phyloP scores from a whole-genome alignment of 2,113 vertebrate genomes.

The Grallaria varia region DNA sequence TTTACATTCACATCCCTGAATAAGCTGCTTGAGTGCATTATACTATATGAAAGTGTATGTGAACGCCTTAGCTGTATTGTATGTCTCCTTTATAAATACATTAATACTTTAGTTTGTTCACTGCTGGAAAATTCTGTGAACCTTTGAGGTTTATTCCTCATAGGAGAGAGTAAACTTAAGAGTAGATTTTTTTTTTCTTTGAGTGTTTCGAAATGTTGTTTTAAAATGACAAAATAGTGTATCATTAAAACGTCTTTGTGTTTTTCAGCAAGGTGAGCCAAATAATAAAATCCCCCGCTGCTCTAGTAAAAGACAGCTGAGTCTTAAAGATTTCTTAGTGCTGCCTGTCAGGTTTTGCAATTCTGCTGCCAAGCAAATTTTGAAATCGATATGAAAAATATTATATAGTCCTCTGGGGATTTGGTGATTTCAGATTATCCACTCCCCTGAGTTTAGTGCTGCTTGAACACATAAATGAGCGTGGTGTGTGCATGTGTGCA shows the following conservation, averaged over 20 bases:
- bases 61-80: neutral
- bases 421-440: neutral
- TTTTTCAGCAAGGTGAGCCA: slow-evolving; percentile 17
- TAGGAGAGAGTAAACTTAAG: neutral
- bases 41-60: neutral
- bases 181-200: neutral
- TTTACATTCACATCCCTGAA: neutral
- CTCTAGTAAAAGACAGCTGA: slow-evolving; percentile 8
- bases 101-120: neutral
- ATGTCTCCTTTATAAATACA: neutral
- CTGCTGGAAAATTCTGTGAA: neutral
- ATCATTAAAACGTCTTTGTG: neutral
- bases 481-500: fast-evolving
- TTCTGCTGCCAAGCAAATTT: neutral
- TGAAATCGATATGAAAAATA: neutral
- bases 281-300: neutral
- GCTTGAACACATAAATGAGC: neutral
- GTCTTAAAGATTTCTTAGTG: neutral
- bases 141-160: neutral
- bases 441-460: neutral
- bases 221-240: neutral
- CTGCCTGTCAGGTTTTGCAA: neutral
- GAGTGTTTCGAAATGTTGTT: neutral
- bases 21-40: neutral
- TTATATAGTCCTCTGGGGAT: neutral